Base-by-base conservation (phyloP, 2,888 invertebrate genomes). In the Nomada fabriciana region DNA sequence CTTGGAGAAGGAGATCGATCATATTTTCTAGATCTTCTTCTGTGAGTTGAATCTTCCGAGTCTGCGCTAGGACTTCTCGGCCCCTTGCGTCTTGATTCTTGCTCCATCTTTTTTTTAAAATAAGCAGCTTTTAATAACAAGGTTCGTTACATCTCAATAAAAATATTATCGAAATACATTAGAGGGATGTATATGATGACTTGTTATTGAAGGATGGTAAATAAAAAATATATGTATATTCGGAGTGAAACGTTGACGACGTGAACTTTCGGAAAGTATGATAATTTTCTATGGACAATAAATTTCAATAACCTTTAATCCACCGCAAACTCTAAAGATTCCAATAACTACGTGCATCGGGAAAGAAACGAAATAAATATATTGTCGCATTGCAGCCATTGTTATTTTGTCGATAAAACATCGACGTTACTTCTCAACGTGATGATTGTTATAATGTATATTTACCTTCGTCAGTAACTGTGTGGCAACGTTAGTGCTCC, bases 1-100 rank as follows among this genome's bases (percentile, higher is more conserved):
- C 94, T 91, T 0, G 94, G 94, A 7, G 93, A 94, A 18, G 90
- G 88, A n/a, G 90, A 90, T 29, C 93, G 88, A 36, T 94, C 93
- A 47, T 94, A 94, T 57, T 94, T 94, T 18, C 93, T 88, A 2
- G 92, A 90, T 76, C 92, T 84, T 73, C 92, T 90, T 63, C 93
- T 88, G 63, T 92, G 91, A 15, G 92, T 88, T 20, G 94, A 93
- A 36, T 93, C 93, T 4, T 93, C 93, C 0, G 93, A 93, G 59
- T 93, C 92, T 3, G 90, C 91, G 42, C 92, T 91, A 0, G 93
- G 93, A 84, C 94, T 94, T 13, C 94, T 82, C 0, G 93, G 93
- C 10, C 93, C 93, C 76, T 91, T 93, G 57, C 91, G 89, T 59
- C 90, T 91, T 0, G 90, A 87, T 65, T 92, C 91, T 57, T 87